phyloP scores from a whole-genome alignment of 1,140 invertebrate genomes.

The Ostrea denselamellosa region DNA sequence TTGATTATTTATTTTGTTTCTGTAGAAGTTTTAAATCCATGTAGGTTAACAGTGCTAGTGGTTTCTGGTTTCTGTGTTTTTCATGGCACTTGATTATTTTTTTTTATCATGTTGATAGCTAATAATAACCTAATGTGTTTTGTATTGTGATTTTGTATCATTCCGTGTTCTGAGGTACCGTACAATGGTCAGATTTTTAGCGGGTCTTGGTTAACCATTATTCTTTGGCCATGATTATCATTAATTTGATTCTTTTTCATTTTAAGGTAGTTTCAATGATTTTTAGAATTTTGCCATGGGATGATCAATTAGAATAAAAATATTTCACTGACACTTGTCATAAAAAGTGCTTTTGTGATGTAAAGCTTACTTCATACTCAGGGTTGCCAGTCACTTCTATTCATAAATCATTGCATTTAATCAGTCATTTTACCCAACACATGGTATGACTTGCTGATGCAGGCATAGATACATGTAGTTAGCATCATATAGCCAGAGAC shows the following conservation, averaged over 20 bases:
- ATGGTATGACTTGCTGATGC: neutral
- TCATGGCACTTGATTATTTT: neutral
- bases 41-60: slow-evolving; percentile 19
- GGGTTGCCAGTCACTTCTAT: slow-evolving; percentile 28
- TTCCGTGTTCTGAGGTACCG: slow-evolving; percentile 14
- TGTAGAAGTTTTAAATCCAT: neutral
- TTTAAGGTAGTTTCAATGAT: neutral
- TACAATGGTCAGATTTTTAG: neutral
- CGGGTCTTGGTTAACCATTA: neutral
- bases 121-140: slow-evolving; percentile 11
- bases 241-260: slow-evolving; percentile 1
- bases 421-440: neutral
- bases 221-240: neutral
- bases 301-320: neutral
- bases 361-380: slow-evolving; percentile 39
- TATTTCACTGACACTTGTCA: neutral
- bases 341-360: slow-evolving; percentile 28
- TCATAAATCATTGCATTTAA: slow-evolving; percentile 34
- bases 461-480: neutral
- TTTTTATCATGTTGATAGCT: slow-evolving; percentile 24
- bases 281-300: slow-evolving; percentile 8
- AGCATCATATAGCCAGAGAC: slow-evolving; percentile 22
- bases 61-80: slow-evolving; percentile 24
- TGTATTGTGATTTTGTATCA: slow-evolving; percentile 38
- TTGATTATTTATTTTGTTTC: slow-evolving; percentile 12